Percentiles rank a stretch among this genome's conserved stretches.
Evolutionary conservation across 2,113 vertebrate genomes (phyloP).

Genomic region (Ondatra zibethicus): DNA sequence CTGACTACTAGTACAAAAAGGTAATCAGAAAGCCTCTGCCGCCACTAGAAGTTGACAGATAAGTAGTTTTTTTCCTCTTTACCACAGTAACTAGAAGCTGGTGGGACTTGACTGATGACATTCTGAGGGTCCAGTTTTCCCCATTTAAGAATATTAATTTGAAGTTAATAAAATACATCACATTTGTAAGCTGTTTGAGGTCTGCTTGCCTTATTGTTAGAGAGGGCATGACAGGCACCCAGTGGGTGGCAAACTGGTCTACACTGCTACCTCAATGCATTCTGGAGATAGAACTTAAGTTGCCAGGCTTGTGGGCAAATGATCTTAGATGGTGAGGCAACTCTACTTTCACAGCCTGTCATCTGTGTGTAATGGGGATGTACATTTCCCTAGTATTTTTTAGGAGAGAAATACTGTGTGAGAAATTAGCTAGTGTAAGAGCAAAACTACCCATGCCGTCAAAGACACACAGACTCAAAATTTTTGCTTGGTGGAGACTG

Average conservation of each 20-base stretch:
- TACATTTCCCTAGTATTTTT: neutral
- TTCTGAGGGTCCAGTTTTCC: neutral
- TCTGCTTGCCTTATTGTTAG: neutral
- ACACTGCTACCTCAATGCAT: neutral
- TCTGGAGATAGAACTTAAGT: neutral
- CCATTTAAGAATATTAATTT: no score
- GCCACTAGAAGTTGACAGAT: neutral
- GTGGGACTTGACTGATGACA: neutral
- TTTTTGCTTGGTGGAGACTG: neutral
- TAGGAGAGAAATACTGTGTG: neutral
- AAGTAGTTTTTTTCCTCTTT: neutral
- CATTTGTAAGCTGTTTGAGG: neutral
- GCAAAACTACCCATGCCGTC: neutral
- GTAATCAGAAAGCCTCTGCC: neutral
- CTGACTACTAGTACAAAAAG: neutral
- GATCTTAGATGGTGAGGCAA: no score
- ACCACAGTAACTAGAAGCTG: neutral
- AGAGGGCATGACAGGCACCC: no score
- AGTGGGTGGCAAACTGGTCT: neutral
- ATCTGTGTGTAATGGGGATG: neutral
- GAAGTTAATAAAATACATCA: neutral
- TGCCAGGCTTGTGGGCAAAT: neutral
- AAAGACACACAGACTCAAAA: neutral
- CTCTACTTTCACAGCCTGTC: neutral
- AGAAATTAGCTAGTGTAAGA: neutral